These are phyloP conservation scores for Diglossa cyanea DNA, from an alignment of 2,797 vertebrate genomes.

Conservation along the genomic window DNA sequence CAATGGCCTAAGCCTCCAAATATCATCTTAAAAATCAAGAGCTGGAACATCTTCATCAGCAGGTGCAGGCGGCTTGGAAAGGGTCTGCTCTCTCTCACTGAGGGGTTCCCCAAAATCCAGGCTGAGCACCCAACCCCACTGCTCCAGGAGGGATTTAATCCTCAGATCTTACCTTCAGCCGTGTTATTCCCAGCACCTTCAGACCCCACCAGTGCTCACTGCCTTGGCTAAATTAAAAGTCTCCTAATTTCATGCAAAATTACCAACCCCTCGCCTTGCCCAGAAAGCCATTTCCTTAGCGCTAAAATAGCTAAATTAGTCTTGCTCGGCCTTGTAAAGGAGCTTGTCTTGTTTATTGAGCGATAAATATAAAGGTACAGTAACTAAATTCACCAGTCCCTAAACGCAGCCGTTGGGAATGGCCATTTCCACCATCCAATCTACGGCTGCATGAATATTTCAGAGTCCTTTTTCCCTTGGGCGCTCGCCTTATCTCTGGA, in stretches of 20 bases:
- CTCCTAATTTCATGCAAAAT: slow-evolving; percentile 7
- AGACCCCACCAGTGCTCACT: fast-evolving
- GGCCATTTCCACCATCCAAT: slow-evolving; percentile 52
- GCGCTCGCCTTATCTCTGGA: slow-evolving; percentile 59
- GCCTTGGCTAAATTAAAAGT: neutral
- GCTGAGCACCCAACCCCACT: neutral
- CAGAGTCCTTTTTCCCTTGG: slow-evolving; percentile 45
- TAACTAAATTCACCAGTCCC: slow-evolving; percentile 68
- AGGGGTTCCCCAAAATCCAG: fast-evolving
- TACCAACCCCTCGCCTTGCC: neutral
- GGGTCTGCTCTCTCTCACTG: fast-evolving
- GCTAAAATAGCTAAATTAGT: slow-evolving; percentile 42
- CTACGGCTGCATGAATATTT: slow-evolving; percentile 65
- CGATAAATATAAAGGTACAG: slow-evolving; percentile 64
- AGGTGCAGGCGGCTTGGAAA: fast-evolving
- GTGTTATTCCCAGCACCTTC: neutral
- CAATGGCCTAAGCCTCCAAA: neutral
- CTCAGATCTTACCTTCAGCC: neutral
- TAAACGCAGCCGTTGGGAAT: slow-evolving; percentile 42
- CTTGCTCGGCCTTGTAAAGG: neutral
- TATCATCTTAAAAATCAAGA: neutral
- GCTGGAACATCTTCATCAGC: neutral
- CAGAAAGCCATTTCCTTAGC: neutral
- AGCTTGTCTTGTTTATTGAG: slow-evolving; percentile 63
- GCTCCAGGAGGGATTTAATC: neutral